Evolutionary conservation across 1,140 invertebrate genomes (phyloP).

Genomic region (Drosophila subobscura): DNA sequence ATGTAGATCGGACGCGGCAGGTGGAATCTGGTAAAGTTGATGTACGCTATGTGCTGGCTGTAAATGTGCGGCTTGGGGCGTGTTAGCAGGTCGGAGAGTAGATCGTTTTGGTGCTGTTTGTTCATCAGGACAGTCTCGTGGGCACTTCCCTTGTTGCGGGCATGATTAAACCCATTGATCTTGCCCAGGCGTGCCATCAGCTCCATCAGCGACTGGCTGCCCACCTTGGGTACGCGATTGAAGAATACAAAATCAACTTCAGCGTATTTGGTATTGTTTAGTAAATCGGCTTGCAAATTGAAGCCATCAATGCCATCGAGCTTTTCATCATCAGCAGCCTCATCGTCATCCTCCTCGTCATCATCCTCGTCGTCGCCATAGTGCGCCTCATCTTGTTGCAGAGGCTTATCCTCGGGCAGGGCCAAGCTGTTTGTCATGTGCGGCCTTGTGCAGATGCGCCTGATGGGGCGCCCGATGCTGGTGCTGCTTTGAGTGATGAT

Average conservation of each 20-base stretch:
- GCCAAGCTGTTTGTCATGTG: conserved; percentile 57
- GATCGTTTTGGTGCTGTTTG: conserved; percentile 88
- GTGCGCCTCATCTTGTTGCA: not conserved
- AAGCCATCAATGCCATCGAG: conserved; percentile 20
- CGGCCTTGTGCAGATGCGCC: conserved; percentile 33
- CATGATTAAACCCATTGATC: conserved; percentile 91
- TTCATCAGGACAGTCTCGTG: conserved; percentile 92
- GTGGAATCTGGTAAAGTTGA: conserved; percentile 87
- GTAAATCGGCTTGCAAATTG: conserved; percentile 53
- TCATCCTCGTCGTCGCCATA: conserved; percentile 15
- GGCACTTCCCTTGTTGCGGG: conserved; percentile 91
- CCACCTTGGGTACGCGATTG: conserved; percentile 95
- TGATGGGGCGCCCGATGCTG: conserved; percentile 42
- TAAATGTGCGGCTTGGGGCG: conserved; percentile 85
- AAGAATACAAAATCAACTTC: conserved; percentile 91
- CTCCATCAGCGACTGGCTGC: conserved; percentile 94
- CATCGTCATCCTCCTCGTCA: conserved; percentile 11
- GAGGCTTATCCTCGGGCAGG: conserved; percentile 27
- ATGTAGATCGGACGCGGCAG: conserved; percentile 93
- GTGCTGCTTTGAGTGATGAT: conserved; percentile 32
- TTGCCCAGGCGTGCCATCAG: conserved; percentile 89
- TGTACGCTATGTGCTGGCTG: conserved; percentile 78
- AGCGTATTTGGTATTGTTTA: conserved; percentile 92
- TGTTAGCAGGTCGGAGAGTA: conserved; percentile 84
- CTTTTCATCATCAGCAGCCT: conserved; percentile 19